Percentiles rank a stretch among this genome's conserved stretches.
These are phyloP conservation scores for Hydropotes inermis DNA, from an alignment of 2,113 vertebrate species.

Conservation along the genomic window DNA sequence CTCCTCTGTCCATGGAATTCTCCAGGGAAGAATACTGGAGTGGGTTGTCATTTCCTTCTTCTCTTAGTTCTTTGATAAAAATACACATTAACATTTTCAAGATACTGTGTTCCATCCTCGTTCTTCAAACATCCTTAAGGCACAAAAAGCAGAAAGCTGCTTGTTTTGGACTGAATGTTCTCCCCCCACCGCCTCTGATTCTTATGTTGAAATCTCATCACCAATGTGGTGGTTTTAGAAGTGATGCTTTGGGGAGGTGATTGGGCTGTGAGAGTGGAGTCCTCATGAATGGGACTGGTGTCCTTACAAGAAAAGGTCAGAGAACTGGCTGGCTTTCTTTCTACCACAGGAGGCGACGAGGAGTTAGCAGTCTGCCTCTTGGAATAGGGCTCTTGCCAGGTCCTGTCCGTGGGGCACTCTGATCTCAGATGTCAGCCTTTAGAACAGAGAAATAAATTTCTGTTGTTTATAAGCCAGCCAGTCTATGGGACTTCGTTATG, in stretches of 20 bases:
- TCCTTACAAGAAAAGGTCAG: not conserved
- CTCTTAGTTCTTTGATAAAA: not conserved
- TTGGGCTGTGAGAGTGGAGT: not conserved
- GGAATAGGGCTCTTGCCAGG: not conserved
- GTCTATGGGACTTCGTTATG: not conserved
- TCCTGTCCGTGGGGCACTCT: not conserved
- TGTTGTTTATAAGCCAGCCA: not conserved
- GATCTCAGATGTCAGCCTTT: not conserved
- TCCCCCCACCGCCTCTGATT: not conserved
- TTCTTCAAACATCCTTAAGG: not conserved
- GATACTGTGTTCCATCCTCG: not conserved
- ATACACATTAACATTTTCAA: not conserved
- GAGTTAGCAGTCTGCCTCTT: not conserved
- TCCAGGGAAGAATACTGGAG: not conserved
- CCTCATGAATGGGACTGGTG: not conserved
- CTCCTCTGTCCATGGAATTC: not conserved
- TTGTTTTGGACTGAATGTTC: not conserved
- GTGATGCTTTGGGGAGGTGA: not conserved
- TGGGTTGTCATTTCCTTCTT: not conserved
- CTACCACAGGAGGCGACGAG: rapidly evolving
- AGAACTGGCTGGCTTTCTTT: not conserved
- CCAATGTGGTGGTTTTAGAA: not conserved
- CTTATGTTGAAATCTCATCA: not conserved
- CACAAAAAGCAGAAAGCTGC: not conserved
- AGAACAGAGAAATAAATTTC: not conserved